phyloP scores from a whole-genome alignment of 1,140 invertebrate species.

The Harpegnathos saltator region DNA sequence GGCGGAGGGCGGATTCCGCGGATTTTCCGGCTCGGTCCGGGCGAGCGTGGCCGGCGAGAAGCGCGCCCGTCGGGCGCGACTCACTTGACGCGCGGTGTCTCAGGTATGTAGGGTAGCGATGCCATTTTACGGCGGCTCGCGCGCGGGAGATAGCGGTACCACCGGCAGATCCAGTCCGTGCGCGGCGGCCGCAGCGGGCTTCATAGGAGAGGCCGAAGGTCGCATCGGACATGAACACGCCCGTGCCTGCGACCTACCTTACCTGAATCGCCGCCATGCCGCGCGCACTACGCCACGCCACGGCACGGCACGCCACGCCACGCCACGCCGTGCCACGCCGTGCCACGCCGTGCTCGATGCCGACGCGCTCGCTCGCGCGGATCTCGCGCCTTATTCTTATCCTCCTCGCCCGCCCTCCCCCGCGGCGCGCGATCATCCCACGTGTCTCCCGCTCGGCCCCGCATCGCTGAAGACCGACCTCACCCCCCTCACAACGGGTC shows the following conservation, averaged over 20 bases:
- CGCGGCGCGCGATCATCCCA: too few relatives aligned
- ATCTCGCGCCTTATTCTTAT: too few relatives aligned
- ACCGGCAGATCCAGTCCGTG: conserved; percentile 69
- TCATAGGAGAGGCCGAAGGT: conserved; percentile 76
- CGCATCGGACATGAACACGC: conserved; percentile 77
- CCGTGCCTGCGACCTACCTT: conserved; percentile 74
- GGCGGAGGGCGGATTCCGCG: neutral
- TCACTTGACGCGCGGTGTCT: conserved; percentile 1
- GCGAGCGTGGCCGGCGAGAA: neutral
- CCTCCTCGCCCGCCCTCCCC: too few relatives aligned
- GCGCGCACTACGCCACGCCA: neutral
- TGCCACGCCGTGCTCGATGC: conserved; percentile 1
- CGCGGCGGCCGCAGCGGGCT: conserved; percentile 65
- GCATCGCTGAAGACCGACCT: conserved; percentile 18
- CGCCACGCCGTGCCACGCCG: neutral
- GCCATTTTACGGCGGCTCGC: conserved; percentile 72
- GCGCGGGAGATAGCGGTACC: conserved; percentile 73
- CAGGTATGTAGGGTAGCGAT: conserved; percentile 79
- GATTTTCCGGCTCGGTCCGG: neutral
- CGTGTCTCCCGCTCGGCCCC: too few relatives aligned
- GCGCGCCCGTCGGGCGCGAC: neutral
- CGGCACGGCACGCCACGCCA: neutral
- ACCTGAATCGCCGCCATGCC: conserved; percentile 54
- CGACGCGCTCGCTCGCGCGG: conserved; percentile 62
- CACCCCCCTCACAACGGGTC: neutral